Conservation (phyloP, 2,888 invertebrate species). For the Chloromyia formosa region DNA sequence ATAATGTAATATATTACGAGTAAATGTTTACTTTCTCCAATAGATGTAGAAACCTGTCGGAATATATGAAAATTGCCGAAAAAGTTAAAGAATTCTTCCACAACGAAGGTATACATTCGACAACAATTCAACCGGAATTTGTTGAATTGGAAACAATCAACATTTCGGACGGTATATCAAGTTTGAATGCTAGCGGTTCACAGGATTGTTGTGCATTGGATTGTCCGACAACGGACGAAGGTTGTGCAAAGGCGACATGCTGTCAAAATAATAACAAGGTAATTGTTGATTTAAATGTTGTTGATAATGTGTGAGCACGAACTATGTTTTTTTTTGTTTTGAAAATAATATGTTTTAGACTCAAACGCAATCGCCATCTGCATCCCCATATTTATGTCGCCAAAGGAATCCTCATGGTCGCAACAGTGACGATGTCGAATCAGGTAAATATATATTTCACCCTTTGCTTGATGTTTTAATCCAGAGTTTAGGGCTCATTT, state of each 20-base stretch:
- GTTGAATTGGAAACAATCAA: conserved; percentile 76
- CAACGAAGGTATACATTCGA: conserved; percentile 97
- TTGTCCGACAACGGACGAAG: conserved; percentile 84
- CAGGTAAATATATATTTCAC: conserved; percentile 53
- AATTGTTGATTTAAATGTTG: not conserved
- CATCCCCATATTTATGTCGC: conserved; percentile 82
- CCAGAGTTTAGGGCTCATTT: too few relatives aligned
- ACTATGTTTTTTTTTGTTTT: conserved; percentile 16
- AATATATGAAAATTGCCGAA: conserved; percentile 97
- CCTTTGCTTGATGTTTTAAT: too few relatives aligned
- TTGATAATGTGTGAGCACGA: not conserved
- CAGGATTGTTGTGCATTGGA: conserved; percentile 81
- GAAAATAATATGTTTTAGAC: conserved; percentile 55
- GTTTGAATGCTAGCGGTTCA: conserved; percentile 66
- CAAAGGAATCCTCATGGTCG: conserved; percentile 77
- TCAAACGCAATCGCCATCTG: conserved; percentile 77
- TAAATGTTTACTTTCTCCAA: not conserved
- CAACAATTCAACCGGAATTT: conserved; percentile 98
- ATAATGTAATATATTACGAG: too few relatives aligned
- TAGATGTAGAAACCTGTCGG: conserved; percentile 90
- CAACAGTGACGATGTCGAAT: conserved; percentile 62
- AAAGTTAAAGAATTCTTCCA: conserved; percentile 98
- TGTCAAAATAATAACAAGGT: conserved; percentile 68
- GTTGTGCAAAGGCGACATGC: conserved; percentile 88
- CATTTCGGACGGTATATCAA: conserved; percentile 63